phyloP scores from a whole-genome alignment of 2,888 invertebrate genomes.

The Pecten maximus region DNA sequence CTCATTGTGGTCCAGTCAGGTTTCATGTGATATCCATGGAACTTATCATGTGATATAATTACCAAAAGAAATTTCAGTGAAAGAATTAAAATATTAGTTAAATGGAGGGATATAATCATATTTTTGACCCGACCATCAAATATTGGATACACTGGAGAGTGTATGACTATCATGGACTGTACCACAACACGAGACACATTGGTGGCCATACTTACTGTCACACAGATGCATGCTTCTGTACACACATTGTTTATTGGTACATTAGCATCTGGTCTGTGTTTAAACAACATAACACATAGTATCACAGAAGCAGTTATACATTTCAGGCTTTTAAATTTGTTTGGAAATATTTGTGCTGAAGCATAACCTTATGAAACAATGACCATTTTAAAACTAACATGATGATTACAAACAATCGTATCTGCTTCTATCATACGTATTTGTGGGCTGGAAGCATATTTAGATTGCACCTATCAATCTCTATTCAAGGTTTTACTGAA shows the following conservation, averaged over 20 bases:
- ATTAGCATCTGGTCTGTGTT: not conserved
- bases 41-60: not conserved
- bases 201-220: not conserved
- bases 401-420: not conserved
- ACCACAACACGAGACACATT: not conserved
- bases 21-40: not conserved
- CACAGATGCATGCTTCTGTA: conserved; percentile 1
- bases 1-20: not conserved
- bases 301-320: conserved; percentile 9
- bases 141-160: not conserved
- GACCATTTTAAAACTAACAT: not conserved
- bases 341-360: not conserved
- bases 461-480: conserved; percentile 13
- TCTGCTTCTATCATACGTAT: conserved; percentile 25
- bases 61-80: not conserved
- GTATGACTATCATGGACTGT: not conserved
- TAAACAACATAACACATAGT: not conserved
- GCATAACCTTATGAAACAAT: not conserved
- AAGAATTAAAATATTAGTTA: too few species aligned
- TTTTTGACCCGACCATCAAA: too few species aligned
- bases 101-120: too few species aligned
- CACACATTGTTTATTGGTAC: not conserved
- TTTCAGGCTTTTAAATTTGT: not conserved
- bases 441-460: not conserved
- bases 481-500: not conserved